phyloP scores from a whole-genome alignment of 2,888 invertebrate genomes.

The Netelia fuscicornis region DNA sequence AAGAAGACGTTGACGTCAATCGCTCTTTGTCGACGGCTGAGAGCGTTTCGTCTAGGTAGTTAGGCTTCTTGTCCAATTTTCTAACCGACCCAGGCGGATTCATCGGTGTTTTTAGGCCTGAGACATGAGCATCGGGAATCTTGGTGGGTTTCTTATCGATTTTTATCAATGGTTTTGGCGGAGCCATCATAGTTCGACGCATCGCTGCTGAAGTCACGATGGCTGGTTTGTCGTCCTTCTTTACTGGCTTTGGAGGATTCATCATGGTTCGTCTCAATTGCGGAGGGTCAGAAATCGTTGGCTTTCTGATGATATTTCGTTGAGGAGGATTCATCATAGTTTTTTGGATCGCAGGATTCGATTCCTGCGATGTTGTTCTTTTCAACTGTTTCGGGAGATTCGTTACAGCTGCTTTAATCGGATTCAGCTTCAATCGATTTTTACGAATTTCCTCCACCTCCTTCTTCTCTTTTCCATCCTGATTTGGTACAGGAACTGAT shows the following conservation, averaged over 20 bases:
- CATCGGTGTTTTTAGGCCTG: constrained; percentile 4
- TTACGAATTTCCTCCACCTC: constrained; percentile 89
- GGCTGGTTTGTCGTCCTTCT: background rate
- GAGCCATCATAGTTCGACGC: constrained; percentile 13
- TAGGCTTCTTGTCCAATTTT: constrained; percentile 12
- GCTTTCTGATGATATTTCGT: background rate
- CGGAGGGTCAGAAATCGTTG: background rate
- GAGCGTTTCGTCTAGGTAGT: too few relatives aligned
- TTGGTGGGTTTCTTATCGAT: constrained; percentile 6
- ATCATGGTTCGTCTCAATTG: constrained; percentile 8
- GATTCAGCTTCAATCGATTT: constrained; percentile 89
- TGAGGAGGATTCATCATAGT: background rate
- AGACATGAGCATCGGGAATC: background rate
- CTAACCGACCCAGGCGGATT: background rate
- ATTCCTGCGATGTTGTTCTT: background rate
- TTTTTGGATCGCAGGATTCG: background rate
- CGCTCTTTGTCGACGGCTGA: background rate
- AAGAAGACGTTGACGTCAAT: constrained; percentile 15
- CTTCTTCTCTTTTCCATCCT: constrained; percentile 87
- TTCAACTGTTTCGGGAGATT: constrained; percentile 12
- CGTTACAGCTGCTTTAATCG: constrained; percentile 78
- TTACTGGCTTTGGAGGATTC: constrained; percentile 14
- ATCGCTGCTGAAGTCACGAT: background rate
- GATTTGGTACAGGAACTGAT: constrained; percentile 86
- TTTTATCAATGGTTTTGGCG: background rate